Evolutionary conservation across 2,888 invertebrate genomes (phyloP).

Genomic region (Andrena fulva): DNA sequence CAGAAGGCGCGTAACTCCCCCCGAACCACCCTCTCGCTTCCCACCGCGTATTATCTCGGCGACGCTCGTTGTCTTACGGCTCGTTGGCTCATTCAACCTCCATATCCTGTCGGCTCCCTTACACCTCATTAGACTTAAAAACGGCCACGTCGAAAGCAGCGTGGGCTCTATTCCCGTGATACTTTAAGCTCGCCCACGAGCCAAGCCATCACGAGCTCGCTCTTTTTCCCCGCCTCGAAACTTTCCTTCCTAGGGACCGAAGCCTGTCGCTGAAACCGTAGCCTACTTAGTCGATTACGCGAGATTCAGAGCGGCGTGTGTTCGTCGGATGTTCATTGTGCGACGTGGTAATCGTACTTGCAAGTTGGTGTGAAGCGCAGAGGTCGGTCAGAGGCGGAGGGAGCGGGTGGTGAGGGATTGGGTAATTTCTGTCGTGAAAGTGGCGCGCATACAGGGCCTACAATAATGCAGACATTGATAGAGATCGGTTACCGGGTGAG

Average conservation of each 20-base stretch:
- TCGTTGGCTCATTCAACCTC: constrained; percentile 64
- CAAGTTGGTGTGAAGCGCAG: constrained; percentile 32
- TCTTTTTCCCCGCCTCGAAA: background rate
- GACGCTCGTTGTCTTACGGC: constrained; percentile 53
- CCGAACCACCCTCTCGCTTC: constrained; percentile 35
- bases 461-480: constrained; percentile 67
- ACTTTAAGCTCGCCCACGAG: constrained; percentile 26
- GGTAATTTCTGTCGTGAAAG: constrained; percentile 64
- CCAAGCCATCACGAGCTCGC: background rate
- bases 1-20: constrained; percentile 37
- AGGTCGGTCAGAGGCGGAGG: constrained; percentile 6
- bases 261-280: background rate
- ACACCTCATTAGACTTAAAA: constrained; percentile 67
- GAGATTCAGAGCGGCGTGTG: background rate
- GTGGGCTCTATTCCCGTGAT: constrained; percentile 24
- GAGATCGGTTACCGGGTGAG: constrained; percentile 60
- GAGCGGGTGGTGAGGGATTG: constrained; percentile 57
- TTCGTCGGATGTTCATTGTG: constrained; percentile 18
- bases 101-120: constrained; percentile 60
- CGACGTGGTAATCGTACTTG: constrained; percentile 40
- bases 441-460: constrained; percentile 45
- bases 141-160: constrained; percentile 49
- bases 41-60: constrained; percentile 49
- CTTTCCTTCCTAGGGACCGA: background rate
- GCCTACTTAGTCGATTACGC: background rate